Percentiles rank a stretch among this genome's conserved stretches.
Conservation (phyloP, 2,888 invertebrate genomes). For the Bedellia somnulentella region DNA sequence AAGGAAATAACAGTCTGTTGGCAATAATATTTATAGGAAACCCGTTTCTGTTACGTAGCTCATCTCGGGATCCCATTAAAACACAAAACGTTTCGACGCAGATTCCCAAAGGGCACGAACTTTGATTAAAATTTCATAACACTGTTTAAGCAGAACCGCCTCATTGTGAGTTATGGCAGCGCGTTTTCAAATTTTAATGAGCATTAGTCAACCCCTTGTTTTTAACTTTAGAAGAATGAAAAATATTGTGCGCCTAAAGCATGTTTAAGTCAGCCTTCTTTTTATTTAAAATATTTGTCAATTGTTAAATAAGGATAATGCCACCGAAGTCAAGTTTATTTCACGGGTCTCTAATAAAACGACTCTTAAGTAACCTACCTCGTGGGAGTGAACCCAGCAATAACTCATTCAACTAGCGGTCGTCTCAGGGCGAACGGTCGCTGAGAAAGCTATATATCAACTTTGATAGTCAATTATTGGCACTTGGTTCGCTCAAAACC, state of each 20-base stretch:
- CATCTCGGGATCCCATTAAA: conserved; percentile 3
- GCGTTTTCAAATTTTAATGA: conserved; percentile 40
- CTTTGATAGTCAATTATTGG: conserved; percentile 58
- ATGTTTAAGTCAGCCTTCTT: too few species aligned
- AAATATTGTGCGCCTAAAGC: too few species aligned
- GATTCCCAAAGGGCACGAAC: conserved; percentile 27
- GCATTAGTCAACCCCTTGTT: conserved; percentile 20
- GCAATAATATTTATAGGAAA: conserved; percentile 4
- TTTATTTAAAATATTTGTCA: too few species aligned
- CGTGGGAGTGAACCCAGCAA: conserved; percentile 25
- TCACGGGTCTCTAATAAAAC: conserved; percentile 18
- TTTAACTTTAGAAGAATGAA: too few species aligned
- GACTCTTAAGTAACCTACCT: conserved; percentile 19
- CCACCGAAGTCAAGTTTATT: conserved; percentile 2
- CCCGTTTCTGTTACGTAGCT: conserved; percentile 3
- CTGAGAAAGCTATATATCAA: conserved; percentile 50
- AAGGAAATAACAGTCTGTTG: conserved; percentile 4
- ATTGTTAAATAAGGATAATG: too few species aligned
- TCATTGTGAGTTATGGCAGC: conserved; percentile 38
- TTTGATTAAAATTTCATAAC: conserved; percentile 57
- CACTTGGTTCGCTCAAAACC: conserved; percentile 38
- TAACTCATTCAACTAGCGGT: conserved; percentile 48
- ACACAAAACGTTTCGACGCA: conserved; percentile 3
- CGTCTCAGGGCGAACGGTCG: conserved; percentile 22
- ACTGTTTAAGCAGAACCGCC: conserved; percentile 30